These are phyloP conservation scores for Phalacrocorax brasilianus DNA, from an alignment of 2,113 vertebrate species.

Conservation along the genomic window DNA sequence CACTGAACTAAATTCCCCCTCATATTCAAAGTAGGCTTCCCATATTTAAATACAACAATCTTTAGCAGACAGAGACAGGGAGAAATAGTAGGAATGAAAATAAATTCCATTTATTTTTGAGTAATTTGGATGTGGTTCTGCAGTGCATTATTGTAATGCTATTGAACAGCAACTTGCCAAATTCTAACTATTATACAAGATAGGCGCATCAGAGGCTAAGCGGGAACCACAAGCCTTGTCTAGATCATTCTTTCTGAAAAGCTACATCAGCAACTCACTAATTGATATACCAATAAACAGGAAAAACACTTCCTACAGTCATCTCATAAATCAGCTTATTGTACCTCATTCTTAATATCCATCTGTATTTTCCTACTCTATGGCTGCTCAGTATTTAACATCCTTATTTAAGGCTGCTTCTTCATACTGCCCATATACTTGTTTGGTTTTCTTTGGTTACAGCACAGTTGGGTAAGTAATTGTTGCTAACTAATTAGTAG, in stretches of 20 bases:
- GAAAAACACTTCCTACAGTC: background rate
- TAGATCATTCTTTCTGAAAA: background rate
- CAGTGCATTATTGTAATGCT: background rate
- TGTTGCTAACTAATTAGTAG: background rate
- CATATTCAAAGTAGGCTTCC: background rate
- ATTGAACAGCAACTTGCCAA: background rate
- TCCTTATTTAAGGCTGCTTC: background rate
- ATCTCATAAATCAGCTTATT: background rate
- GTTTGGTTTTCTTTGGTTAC: background rate
- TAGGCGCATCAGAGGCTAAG: background rate
- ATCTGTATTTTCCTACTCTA: background rate
- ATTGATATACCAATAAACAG: background rate
- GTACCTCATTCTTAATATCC: background rate
- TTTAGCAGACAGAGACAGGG: background rate
- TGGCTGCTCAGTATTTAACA: background rate
- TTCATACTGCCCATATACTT: background rate
- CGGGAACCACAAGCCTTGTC: background rate
- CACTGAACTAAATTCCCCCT: background rate
- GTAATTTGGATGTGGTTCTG: background rate
- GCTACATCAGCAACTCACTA: background rate
- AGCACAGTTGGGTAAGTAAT: background rate
- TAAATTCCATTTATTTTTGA: background rate
- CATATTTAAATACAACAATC: background rate
- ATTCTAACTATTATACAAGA: background rate
- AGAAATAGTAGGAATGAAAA: background rate